Evolutionary conservation across 2,888 invertebrate genomes (phyloP).

Genomic region (Spodoptera picta): DNA sequence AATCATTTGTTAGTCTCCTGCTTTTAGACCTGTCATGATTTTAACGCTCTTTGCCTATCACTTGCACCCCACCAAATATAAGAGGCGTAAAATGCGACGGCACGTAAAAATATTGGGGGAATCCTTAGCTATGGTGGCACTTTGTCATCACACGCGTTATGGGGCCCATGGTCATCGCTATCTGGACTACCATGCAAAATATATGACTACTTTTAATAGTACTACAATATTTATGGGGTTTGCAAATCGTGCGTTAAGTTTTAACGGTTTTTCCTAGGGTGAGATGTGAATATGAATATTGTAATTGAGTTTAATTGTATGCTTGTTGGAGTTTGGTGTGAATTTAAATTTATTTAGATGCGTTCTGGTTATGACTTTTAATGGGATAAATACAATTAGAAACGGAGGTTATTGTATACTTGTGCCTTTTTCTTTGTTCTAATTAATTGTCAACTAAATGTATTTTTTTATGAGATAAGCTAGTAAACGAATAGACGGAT

Average conservation of each 20-base stretch:
- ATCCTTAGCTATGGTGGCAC: slow-evolving; percentile 71
- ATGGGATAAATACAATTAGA: too few species aligned
- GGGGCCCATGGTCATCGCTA: slow-evolving; percentile 70
- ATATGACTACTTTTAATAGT: slow-evolving; percentile 52
- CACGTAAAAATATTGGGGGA: slow-evolving; percentile 75
- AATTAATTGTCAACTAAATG: too few species aligned
- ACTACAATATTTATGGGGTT: slow-evolving; percentile 45
- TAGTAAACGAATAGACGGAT: too few species aligned
- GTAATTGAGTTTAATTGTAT: slow-evolving; percentile 32
- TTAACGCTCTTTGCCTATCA: slow-evolving; percentile 9
- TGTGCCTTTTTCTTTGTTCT: too few species aligned
- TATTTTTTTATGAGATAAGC: too few species aligned
- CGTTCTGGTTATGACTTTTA: too few species aligned
- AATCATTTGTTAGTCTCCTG: too few species aligned
- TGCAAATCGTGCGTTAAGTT: slow-evolving; percentile 55
- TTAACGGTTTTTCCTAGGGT: slow-evolving; percentile 32
- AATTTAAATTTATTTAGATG: too few species aligned
- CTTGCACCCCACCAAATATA: slow-evolving; percentile 44
- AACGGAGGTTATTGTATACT: too few species aligned
- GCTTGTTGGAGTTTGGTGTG: slow-evolving; percentile 1
- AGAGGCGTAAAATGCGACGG: slow-evolving; percentile 71
- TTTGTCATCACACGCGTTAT: slow-evolving; percentile 81
- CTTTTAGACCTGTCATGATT: too few species aligned
- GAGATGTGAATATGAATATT: slow-evolving; percentile 27
- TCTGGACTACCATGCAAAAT: slow-evolving; percentile 58